These are phyloP conservation scores for Lobophora halterata DNA, from an alignment of 2,888 invertebrate species.

Conservation along the genomic window DNA sequence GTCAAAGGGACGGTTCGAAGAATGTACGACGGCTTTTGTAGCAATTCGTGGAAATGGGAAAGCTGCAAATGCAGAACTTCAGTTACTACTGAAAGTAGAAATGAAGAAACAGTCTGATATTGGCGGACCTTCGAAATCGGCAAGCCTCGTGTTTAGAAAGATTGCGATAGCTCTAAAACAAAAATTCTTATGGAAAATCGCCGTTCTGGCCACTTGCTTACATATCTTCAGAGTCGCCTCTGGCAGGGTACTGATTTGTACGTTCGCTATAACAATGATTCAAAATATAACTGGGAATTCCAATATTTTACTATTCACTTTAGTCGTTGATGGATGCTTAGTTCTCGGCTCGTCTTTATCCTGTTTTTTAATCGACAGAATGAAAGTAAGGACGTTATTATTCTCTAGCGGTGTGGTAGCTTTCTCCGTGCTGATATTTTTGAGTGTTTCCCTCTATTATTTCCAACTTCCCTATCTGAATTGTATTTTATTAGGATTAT, in stretches of 20 bases:
- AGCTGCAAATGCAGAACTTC: slow-evolving; percentile 20
- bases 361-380: slow-evolving; percentile 23
- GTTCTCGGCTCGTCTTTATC: slow-evolving; percentile 30
- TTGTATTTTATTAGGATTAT: slow-evolving; percentile 29
- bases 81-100: slow-evolving; percentile 25
- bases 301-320: slow-evolving; percentile 28
- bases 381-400: slow-evolving; percentile 28
- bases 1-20: slow-evolving; percentile 33
- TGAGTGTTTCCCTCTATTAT: slow-evolving; percentile 26
- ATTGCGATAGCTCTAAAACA: slow-evolving; percentile 15
- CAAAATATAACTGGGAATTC: slow-evolving; percentile 28
- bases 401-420: slow-evolving; percentile 28
- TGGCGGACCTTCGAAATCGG: slow-evolving; percentile 2
- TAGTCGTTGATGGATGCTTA: slow-evolving; percentile 25
- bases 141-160: slow-evolving; percentile 19
- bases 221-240: slow-evolving; percentile 26
- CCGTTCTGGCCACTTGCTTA: slow-evolving; percentile 17
- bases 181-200: slow-evolving; percentile 29
- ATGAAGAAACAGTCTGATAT: slow-evolving; percentile 11
- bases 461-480: slow-evolving; percentile 20
- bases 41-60: slow-evolving; percentile 22
- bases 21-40: slow-evolving; percentile 30
- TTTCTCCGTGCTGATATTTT: slow-evolving; percentile 19
- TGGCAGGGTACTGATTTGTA: slow-evolving; percentile 26
- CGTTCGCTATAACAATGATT: slow-evolving; percentile 28